Evolutionary conservation across 2,888 invertebrate genomes (phyloP).

Genomic region (Stegophylla sp.): DNA sequence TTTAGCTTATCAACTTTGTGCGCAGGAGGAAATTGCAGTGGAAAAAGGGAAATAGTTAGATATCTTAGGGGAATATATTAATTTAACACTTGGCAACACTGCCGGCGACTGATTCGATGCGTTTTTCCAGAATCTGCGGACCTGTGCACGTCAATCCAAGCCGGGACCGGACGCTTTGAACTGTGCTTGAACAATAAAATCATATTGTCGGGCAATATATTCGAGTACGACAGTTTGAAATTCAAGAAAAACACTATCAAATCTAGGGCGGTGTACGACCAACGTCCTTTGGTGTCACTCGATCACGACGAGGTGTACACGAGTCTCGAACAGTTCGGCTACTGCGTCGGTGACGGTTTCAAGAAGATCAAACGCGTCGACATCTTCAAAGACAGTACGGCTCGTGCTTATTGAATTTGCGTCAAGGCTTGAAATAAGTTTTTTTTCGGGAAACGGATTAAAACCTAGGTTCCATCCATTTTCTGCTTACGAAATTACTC

Average conservation of each 20-base stretch:
- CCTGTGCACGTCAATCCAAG: slow-evolving; percentile 6
- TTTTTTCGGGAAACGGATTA: no score
- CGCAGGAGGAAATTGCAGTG: no score
- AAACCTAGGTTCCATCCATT: no score
- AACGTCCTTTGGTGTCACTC: not conserved
- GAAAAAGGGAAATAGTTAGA: no score
- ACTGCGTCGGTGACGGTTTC: slow-evolving; percentile 17
- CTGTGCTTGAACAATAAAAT: slow-evolving; percentile 27
- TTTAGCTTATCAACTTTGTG: no score
- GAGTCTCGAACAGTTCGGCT: slow-evolving; percentile 6
- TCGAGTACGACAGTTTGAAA: not conserved
- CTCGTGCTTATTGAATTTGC: no score
- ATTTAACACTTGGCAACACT: no score
- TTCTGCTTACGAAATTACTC: no score
- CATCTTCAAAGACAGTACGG: slow-evolving; percentile 13
- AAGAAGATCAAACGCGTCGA: slow-evolving; percentile 1
- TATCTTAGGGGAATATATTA: not conserved
- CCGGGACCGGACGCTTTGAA: slow-evolving; percentile 40
- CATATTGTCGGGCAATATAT: slow-evolving; percentile 22
- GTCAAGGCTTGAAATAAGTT: no score
- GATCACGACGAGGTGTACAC: slow-evolving; percentile 15
- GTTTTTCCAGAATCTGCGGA: not conserved
- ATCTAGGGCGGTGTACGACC: not conserved
- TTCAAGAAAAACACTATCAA: not conserved
- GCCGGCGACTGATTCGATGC: not conserved